Evolutionary conservation across 2,113 vertebrate species (phyloP).

Genomic region (Stictonetta naevosa): DNA sequence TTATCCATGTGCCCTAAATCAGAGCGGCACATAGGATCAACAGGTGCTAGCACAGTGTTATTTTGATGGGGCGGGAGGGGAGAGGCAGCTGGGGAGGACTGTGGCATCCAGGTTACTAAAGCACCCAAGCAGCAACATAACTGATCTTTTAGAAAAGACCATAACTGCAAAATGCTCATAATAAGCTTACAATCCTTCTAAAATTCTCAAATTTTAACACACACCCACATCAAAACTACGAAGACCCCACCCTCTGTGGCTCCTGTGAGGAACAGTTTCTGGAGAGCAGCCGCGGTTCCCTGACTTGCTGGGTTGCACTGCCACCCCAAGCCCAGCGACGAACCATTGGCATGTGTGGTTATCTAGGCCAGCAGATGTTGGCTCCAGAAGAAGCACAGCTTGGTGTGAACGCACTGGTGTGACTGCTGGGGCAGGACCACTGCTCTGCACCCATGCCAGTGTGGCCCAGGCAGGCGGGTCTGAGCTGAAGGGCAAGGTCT

Average conservation of each 20-base stretch:
- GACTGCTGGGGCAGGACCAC: background rate
- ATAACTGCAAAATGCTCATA: background rate
- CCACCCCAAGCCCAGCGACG: background rate
- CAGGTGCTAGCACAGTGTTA: background rate
- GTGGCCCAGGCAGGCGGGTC: background rate
- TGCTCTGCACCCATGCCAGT: background rate
- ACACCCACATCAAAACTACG: background rate
- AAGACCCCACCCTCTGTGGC: background rate
- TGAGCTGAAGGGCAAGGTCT: background rate
- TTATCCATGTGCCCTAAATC: background rate
- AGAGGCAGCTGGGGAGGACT: background rate
- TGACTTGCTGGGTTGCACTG: slow-evolving; percentile 12
- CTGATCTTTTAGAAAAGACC: background rate
- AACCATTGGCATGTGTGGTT: background rate
- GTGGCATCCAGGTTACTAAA: background rate
- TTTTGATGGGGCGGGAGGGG: background rate
- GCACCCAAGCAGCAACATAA: background rate
- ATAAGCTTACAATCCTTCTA: background rate
- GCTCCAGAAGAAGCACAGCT: background rate
- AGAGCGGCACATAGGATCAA: background rate
- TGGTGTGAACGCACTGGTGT: background rate
- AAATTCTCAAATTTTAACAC: background rate
- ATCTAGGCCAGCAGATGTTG: background rate
- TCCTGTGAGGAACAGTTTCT: background rate
- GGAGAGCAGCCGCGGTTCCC: background rate